Base-by-base conservation (phyloP, 2,888 invertebrate species). In the Drosophila subquinaria region DNA sequence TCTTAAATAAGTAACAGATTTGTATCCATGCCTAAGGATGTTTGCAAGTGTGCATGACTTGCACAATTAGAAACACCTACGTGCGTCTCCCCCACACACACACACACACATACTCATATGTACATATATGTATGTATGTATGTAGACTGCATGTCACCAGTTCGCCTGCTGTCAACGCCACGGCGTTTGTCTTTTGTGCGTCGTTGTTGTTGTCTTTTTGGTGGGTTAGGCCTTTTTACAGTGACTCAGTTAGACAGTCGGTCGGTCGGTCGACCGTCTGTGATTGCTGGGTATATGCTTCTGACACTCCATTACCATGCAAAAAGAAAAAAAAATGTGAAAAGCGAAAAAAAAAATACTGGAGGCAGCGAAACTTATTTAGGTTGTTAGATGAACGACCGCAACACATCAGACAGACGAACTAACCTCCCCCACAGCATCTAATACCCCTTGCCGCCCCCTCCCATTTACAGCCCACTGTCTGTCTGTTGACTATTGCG, bases 361-460 rank as follows among this genome's bases (percentile, higher is more conserved):
- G 38, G 59, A 73, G 82, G 73, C 82, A 79, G 82, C 80, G 70
- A 82, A 76, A 79, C 69, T 65, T 82, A 82, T 82, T 82, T 82
- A 84, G 81, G 81, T 82, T 82, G 82, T 82, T 82, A 74, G 81
- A 82, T 82, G 85, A 82, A 82, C 82, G 81, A 82, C 81, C 81
- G 80, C 79, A 65, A 84, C 70, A 69, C 69, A 67, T 45, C 55
- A 51, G 51, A 42, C 50, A 1, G 1, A 17, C 17, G 30, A 11
- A 43, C 61, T 33, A 35, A 45, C 35, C 59, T 38, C 36, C 27
- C 17, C 17, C 47, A 13, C 36, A 15, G 20, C 30, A 23, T 33
- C 48, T 17, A 13, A 2, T 27, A 3, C 23, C 10, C 30, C 40
- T 27, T 51, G 30, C 15, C 15, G 42, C 4, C 38, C 38, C 10